Conservation (phyloP, 2,888 invertebrate species). For the Euphydryas editha region DNA sequence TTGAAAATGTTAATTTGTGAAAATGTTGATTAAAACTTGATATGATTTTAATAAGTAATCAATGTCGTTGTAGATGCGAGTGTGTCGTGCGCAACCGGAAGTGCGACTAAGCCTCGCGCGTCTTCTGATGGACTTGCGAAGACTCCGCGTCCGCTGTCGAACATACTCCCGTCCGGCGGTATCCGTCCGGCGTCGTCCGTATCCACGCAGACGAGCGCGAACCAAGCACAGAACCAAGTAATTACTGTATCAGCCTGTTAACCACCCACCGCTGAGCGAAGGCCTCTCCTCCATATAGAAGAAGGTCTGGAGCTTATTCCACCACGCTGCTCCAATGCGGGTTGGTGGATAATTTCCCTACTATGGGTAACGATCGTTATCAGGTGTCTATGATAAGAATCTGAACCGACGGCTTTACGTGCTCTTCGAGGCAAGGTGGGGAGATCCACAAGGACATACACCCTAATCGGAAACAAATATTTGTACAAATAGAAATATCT, state of each 20-base stretch:
- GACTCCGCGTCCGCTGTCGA: slow-evolving; percentile 76
- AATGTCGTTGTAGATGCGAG: slow-evolving; percentile 54
- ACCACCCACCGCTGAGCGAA: not conserved
- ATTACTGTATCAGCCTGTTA: slow-evolving; percentile 23
- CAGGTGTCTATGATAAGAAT: no score
- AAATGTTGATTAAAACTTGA: not conserved
- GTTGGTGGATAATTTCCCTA: no score
- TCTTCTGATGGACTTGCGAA: slow-evolving; percentile 70
- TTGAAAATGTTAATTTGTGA: no score
- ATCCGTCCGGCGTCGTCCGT: slow-evolving; percentile 92
- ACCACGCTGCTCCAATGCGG: no score
- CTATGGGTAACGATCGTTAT: no score
- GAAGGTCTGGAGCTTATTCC: no score
- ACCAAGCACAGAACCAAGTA: slow-evolving; percentile 82
- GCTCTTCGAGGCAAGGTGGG: no score
- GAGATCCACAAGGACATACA: no score
- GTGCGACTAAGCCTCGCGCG: slow-evolving; percentile 68
- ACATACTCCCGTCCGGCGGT: slow-evolving; percentile 85
- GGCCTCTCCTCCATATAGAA: no score
- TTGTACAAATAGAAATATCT: no score
- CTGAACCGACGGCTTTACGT: no score
- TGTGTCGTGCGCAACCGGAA: slow-evolving; percentile 69
- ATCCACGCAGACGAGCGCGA: slow-evolving; percentile 89
- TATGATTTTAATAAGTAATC: not conserved
- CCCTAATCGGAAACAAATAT: no score